Conservation (phyloP, 2,113 vertebrate genomes). For the Mesocricetus auratus region DNA sequence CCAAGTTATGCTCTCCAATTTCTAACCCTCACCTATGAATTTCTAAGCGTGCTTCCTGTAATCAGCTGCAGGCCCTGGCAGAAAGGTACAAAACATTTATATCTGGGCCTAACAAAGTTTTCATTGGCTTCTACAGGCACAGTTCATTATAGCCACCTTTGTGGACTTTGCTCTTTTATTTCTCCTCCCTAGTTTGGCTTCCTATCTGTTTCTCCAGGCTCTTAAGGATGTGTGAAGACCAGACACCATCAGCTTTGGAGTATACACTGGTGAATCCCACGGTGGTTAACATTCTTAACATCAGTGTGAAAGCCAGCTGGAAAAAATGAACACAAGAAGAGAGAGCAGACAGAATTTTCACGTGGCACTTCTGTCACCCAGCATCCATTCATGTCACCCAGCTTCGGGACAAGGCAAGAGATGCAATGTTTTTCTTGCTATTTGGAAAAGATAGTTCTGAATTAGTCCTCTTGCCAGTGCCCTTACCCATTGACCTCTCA, state of each 20-base stretch:
- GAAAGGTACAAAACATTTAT: slow-evolving; percentile 81
- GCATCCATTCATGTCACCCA: neutral
- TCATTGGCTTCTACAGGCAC: slow-evolving; percentile 59
- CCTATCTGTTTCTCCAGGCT: neutral
- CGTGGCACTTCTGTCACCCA: neutral
- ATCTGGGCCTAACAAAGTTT: slow-evolving; percentile 68
- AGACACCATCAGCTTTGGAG: neutral
- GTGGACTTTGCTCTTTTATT: slow-evolving; percentile 50
- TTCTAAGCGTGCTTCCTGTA: slow-evolving; percentile 67
- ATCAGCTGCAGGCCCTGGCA: slow-evolving; percentile 78
- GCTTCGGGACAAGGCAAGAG: neutral
- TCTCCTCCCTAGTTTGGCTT: neutral
- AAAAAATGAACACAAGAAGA: neutral
- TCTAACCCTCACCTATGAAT: slow-evolving; percentile 78
- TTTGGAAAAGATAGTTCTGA: neutral
- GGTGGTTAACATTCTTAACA: neutral
- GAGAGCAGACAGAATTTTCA: neutral
- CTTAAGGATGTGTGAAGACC: neutral
- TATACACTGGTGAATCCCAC: neutral
- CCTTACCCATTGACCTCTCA: neutral
- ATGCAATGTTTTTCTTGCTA: neutral
- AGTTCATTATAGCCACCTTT: neutral
- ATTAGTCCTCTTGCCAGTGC: neutral
- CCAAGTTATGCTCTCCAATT: slow-evolving; percentile 77
- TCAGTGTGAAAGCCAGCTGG: neutral